phyloP scores from a whole-genome alignment of 23 tunicate species.

The Diplosoma virens region DNA sequence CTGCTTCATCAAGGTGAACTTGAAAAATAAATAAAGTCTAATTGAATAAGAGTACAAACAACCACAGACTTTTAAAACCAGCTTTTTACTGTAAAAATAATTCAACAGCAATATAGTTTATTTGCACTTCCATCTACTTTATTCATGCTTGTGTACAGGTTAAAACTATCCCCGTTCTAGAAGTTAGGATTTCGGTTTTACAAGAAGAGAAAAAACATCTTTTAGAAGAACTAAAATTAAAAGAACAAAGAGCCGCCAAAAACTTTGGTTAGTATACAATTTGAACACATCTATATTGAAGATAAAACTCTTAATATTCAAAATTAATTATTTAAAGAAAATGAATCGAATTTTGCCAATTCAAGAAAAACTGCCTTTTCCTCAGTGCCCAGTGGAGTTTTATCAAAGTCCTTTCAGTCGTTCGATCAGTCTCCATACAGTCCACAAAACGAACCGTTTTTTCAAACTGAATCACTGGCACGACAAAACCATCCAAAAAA shows the following conservation, averaged over 20 bases:
- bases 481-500: not conserved
- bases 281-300: too few species aligned
- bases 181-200: slow-evolving; percentile 75
- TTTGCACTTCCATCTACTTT: not conserved
- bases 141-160: slow-evolving; percentile 37
- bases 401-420: too few species aligned
- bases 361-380: slow-evolving; percentile 30
- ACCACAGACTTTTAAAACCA: too few species aligned
- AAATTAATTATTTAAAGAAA: too few species aligned
- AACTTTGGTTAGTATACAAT: too few species aligned
- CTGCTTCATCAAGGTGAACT: too few species aligned
- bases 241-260: too few species aligned
- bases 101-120: too few species aligned
- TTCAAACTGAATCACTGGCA: not conserved
- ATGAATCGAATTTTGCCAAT: too few species aligned
- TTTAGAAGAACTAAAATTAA: slow-evolving; percentile 35
- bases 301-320: too few species aligned
- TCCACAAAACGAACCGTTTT: not conserved
- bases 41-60: too few species aligned
- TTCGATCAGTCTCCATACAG: not conserved
- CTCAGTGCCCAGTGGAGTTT: slow-evolving; percentile 19
- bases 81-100: not conserved
- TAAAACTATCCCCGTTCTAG: slow-evolving; percentile 72
- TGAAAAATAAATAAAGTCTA: too few species aligned
- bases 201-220: slow-evolving; percentile 81